Base-by-base conservation (phyloP, 1,140 invertebrate species). In the Aphelinus certus region DNA sequence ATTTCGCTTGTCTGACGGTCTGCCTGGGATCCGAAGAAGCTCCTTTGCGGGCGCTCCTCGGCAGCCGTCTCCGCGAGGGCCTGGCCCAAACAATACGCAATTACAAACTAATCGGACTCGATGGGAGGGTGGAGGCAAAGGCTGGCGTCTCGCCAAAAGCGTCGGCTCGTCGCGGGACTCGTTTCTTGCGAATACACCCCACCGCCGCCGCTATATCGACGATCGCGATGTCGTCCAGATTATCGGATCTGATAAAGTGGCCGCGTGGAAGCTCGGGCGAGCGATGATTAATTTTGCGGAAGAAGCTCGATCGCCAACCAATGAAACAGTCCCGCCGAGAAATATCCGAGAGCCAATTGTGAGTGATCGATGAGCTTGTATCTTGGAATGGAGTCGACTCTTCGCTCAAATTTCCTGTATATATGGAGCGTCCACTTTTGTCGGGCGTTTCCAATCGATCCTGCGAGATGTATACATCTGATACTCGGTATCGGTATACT, bases 101-200 rank as follows among this genome's bases (percentile, higher is more conserved):
- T 84, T 83, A 83, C 81, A 75, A 82, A 78, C 82, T 84, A 80
- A 83, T 84, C 82, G 80, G 80, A 78, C 77, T 77, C 53, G 43
- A 62, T 58, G 69, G 77, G 26, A 26, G 26, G 26, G 26, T 0
- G 26, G 26, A 26, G 26, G 26, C 70, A 75, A 72, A 53, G 65
- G 10, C 63, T 83, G 82, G 81, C 79, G 5, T 10, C 0, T 56
- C 10, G 77, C 82, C 80, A 83, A 70, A 79, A 83, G 77, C 75
- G 77, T 81, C 79, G 77, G 81, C 73, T 26, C 26, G 26, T 26
- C 26, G 26, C 26, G 26, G 26, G 26, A 26, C 48, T 51, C 48
- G 7, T 49, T 48, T 61, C 7, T 7, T 43, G 4, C 53, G 5
- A 1, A 3, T 10, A 46, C 6, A 7, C 3, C 26, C 5, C 42